Evolutionary conservation across 2,113 vertebrate genomes (phyloP).

Genomic region (Phyllopteryx taeniolatus): DNA sequence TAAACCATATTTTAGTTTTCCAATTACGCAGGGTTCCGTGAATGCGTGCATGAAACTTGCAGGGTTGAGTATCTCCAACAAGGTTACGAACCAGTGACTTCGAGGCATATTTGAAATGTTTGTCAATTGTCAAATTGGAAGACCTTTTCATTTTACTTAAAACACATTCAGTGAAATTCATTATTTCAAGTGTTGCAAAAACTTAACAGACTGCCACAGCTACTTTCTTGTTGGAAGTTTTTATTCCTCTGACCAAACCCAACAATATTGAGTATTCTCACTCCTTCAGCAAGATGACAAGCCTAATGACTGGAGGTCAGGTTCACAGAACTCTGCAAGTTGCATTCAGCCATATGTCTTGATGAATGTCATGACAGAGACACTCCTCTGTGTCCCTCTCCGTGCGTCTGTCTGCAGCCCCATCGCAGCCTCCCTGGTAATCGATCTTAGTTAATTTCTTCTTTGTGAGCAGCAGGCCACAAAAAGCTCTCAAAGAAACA

Average conservation of each 20-base stretch:
- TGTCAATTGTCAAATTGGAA: too few relatives aligned
- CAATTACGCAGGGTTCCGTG: too few relatives aligned
- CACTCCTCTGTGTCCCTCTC: slow-evolving; percentile 13
- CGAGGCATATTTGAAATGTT: too few relatives aligned
- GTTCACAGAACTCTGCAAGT: not conserved
- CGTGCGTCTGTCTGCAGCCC: slow-evolving; percentile 10
- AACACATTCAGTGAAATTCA: not conserved
- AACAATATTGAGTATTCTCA: not conserved
- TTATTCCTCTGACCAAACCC: not conserved
- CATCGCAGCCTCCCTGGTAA: slow-evolving; percentile 49
- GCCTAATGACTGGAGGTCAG: not conserved
- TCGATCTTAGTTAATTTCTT: slow-evolving; percentile 79
- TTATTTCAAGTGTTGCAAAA: not conserved
- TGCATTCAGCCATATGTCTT: not conserved
- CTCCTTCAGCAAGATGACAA: not conserved
- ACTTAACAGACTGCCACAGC: not conserved
- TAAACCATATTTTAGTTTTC: too few relatives aligned
- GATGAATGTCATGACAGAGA: slow-evolving; percentile 2
- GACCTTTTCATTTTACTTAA: too few relatives aligned
- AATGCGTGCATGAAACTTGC: too few relatives aligned
- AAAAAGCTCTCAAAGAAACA: slow-evolving; percentile 57
- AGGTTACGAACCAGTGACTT: too few relatives aligned
- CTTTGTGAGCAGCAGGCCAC: slow-evolving; percentile 75
- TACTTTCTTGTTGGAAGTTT: not conserved
- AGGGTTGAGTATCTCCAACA: too few relatives aligned